phyloP scores from a whole-genome alignment of 2,797 vertebrate genomes.

The Acestrorhynchus altus region DNA sequence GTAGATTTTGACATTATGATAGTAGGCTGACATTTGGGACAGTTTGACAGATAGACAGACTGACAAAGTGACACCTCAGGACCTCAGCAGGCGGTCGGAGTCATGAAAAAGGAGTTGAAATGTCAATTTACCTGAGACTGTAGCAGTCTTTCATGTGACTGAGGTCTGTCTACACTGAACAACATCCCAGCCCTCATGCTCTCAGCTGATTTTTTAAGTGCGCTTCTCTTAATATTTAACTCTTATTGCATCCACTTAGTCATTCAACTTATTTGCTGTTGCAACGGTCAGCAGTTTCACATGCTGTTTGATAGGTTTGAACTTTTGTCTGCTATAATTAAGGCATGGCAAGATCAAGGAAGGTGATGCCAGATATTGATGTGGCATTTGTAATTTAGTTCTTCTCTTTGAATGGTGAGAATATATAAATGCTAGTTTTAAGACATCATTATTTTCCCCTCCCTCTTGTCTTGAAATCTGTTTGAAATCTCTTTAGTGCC shows the following conservation, averaged over 20 bases:
- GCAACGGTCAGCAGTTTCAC: background rate
- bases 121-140: slow-evolving; percentile 41
- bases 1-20: slow-evolving; percentile 24
- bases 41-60: background rate
- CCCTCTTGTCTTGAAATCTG: background rate
- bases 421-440: background rate
- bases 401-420: background rate
- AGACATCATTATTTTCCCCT: background rate
- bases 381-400: background rate
- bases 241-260: slow-evolving; percentile 7
- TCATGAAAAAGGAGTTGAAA: slow-evolving; percentile 35
- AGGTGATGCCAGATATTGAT: background rate
- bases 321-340: background rate
- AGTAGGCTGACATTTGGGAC: slow-evolving; percentile 22
- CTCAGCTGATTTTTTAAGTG: background rate
- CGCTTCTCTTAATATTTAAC: slow-evolving; percentile 43
- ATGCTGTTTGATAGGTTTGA: background rate
- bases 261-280: background rate
- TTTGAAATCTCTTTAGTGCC: too few species aligned
- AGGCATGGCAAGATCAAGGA: background rate
- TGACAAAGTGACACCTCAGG: background rate
- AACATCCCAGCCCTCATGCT: background rate
- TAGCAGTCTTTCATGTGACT: slow-evolving; percentile 37
- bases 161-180: background rate
- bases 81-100: slow-evolving; percentile 22